phyloP scores from a whole-genome alignment of 1,140 invertebrate species.

The Cherax quadricarinatus region DNA sequence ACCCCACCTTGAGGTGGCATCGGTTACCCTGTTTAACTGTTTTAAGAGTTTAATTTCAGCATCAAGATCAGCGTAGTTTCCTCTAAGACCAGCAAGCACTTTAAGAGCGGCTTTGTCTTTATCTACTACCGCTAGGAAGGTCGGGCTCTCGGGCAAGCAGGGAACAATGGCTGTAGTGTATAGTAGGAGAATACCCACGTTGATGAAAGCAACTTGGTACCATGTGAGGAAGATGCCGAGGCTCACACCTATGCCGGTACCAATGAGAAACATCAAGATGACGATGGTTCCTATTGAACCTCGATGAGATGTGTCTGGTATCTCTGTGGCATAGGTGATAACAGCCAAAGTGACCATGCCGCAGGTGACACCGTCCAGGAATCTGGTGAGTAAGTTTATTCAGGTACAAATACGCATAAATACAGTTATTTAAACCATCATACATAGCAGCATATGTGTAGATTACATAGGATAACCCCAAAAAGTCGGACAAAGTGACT shows the following conservation, averaged over 20 bases:
- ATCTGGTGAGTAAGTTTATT: not conserved
- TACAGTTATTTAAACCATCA: too few relatives aligned
- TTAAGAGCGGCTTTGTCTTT: constrained; percentile 9
- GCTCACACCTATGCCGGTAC: not conserved
- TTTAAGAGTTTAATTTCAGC: constrained; percentile 20
- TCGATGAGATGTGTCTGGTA: constrained; percentile 15
- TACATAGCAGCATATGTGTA: too few relatives aligned
- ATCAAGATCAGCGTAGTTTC: constrained; percentile 2
- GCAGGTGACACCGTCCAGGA: not conserved
- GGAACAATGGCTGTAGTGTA: constrained; percentile 5
- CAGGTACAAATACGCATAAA: too few relatives aligned
- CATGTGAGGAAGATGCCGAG: constrained; percentile 17
- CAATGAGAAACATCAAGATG: constrained; percentile 18
- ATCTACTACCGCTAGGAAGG: constrained; percentile 21
- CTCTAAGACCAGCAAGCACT: constrained; percentile 18
- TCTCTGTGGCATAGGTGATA: constrained; percentile 42
- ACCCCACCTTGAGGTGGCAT: not conserved
- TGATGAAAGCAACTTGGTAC: constrained; percentile 41
- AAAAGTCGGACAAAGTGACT: too few relatives aligned
- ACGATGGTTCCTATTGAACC: constrained; percentile 6
- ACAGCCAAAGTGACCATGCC: constrained; percentile 19
- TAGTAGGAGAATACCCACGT: constrained; percentile 1
- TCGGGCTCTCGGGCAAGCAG: constrained; percentile 52
- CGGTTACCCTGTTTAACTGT: constrained; percentile 1
- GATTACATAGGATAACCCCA: too few relatives aligned